phyloP scores from a whole-genome alignment of 2,888 invertebrate species.

The Parapristionchus giblindavisi region DNA sequence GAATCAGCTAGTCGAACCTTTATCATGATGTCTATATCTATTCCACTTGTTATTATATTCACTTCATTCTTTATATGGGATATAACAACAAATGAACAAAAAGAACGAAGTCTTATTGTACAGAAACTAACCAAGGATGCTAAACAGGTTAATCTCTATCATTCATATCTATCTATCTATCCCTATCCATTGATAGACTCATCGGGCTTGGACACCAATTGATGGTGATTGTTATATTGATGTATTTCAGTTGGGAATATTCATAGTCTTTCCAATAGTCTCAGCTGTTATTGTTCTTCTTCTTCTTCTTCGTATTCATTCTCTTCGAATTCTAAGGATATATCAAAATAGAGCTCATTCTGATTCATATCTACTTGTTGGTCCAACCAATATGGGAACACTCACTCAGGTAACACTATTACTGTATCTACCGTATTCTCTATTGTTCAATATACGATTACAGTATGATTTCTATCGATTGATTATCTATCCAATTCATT shows the following conservation, averaged over 20 bases:
- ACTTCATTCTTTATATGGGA: constrained; percentile 42
- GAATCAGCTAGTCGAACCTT: constrained; percentile 47
- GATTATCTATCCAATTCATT: background rate
- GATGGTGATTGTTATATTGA: too few relatives aligned
- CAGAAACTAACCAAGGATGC: constrained; percentile 47
- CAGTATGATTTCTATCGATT: background rate
- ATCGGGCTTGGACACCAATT: too few relatives aligned
- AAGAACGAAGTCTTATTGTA: constrained; percentile 44
- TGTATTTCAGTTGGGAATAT: constrained; percentile 35
- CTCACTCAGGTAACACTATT: constrained; percentile 14
- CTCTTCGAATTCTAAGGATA: constrained; percentile 30
- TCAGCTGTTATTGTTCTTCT: background rate
- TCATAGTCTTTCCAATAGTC: background rate
- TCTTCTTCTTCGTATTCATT: constrained; percentile 36
- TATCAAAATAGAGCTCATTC: constrained; percentile 20
- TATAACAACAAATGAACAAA: constrained; percentile 38
- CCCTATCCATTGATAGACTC: too few relatives aligned
- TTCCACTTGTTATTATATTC: constrained; percentile 45
- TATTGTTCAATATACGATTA: background rate
- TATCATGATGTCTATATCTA: constrained; percentile 45
- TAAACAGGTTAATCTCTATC: constrained; percentile 47
- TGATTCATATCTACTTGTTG: constrained; percentile 15
- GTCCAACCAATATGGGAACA: constrained; percentile 1
- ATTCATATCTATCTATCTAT: too few relatives aligned
- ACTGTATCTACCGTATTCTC: background rate